A percentile compares a stretch with the other conserved stretches of the same genome.
Evolutionary conservation across 2,797 vertebrate species (phyloP).

Genomic region (Arnoldichthys spilopterus): DNA sequence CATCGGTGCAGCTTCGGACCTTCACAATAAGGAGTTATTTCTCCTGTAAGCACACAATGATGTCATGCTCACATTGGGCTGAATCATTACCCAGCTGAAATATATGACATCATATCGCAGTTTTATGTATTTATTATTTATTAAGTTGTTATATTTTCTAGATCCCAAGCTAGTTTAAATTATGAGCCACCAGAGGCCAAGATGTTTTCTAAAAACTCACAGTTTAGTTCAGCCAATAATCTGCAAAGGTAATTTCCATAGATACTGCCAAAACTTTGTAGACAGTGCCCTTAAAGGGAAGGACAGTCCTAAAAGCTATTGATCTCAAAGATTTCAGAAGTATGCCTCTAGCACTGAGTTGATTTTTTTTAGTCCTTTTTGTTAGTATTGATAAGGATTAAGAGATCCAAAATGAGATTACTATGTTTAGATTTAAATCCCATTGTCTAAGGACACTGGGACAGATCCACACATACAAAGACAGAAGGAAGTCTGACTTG

Average conservation of each 20-base stretch:
- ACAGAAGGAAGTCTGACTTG: constrained; percentile 4
- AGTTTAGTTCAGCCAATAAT: constrained; percentile 51
- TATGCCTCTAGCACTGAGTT: constrained; percentile 39
- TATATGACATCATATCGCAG: background rate
- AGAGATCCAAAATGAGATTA: constrained; percentile 38
- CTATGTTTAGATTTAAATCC: constrained; percentile 37
- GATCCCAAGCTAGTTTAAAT: constrained; percentile 48
- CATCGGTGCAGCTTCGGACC: constrained; percentile 55
- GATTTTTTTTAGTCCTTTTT: constrained; percentile 48
- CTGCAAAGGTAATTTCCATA: constrained; percentile 47
- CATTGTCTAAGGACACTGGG: constrained; percentile 41
- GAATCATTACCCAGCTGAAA: constrained; percentile 27
- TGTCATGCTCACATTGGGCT: constrained; percentile 11
- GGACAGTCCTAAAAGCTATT: constrained; percentile 49
- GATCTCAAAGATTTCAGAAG: constrained; percentile 35
- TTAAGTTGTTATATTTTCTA: constrained; percentile 12
- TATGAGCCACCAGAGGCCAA: constrained; percentile 42
- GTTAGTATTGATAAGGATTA: constrained; percentile 42
- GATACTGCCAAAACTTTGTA: constrained; percentile 14
- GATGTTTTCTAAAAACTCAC: constrained; percentile 33
- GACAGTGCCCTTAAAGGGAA: constrained; percentile 43
- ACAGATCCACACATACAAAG: background rate
- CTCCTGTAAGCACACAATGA: constrained; percentile 32
- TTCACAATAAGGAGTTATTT: constrained; percentile 34
- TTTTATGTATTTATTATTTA: constrained; percentile 11